These are phyloP conservation scores for Toxostoma redivivum DNA, from an alignment of 2,113 vertebrate species.

Conservation along the genomic window DNA sequence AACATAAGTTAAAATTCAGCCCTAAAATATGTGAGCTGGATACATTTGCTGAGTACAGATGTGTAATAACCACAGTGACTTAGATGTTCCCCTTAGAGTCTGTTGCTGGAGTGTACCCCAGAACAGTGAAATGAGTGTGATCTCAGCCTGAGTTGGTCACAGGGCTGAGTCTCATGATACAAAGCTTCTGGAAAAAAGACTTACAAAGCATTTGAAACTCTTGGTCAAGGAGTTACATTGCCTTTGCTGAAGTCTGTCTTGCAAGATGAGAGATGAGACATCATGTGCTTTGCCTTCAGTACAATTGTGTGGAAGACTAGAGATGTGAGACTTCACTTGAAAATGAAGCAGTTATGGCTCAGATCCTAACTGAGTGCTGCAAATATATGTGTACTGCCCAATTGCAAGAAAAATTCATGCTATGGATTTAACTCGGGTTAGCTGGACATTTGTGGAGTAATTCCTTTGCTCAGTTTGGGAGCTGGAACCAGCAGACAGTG, in stretches of 20 bases:
- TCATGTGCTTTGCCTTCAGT: neutral
- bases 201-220: neutral
- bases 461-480: neutral
- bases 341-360: neutral
- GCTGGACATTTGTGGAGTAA: neutral
- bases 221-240: neutral
- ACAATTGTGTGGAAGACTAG: neutral
- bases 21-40: neutral
- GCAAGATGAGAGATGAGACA: neutral
- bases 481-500: neutral
- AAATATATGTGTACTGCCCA: neutral
- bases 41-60: neutral
- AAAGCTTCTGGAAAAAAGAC: neutral
- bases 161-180: fast-evolving
- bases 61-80: neutral
- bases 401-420: neutral
- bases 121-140: neutral
- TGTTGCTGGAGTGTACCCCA: neutral
- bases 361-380: neutral
- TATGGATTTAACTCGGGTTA: neutral
- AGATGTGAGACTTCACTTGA: neutral
- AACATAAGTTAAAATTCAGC: neutral
- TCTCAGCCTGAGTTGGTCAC: neutral
- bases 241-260: neutral
- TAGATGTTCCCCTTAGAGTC: neutral